Evolutionary conservation across 2,113 vertebrate genomes (phyloP).

Genomic region (Platichthys stellatus): DNA sequence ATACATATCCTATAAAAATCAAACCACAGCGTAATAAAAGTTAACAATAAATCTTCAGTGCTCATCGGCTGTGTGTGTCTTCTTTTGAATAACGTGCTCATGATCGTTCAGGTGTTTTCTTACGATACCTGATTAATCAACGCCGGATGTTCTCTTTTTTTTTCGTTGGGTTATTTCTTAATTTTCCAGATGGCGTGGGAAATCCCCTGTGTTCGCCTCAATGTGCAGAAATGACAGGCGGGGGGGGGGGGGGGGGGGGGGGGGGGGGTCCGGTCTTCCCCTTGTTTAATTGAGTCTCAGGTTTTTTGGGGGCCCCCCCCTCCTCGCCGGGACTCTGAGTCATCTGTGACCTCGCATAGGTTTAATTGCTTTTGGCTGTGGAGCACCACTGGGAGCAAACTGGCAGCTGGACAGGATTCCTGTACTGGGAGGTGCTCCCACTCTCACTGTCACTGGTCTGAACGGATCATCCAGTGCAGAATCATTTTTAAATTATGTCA

Average conservation of each 20-base stretch:
- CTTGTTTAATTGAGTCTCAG: slow-evolving; percentile 61
- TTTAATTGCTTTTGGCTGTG: slow-evolving; percentile 68
- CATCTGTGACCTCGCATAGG: slow-evolving; percentile 54
- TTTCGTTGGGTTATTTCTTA: not conserved
- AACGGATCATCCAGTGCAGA: not conserved
- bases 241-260: slow-evolving; percentile 33
- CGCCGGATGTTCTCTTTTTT: slow-evolving; percentile 35
- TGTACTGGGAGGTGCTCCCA: not conserved
- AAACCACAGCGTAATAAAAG: too few relatives aligned
- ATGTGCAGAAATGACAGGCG: slow-evolving; percentile 40
- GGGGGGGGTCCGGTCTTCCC: slow-evolving; percentile 29
- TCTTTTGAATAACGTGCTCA: not conserved
- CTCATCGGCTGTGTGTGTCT: too few relatives aligned
- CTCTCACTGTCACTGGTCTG: not conserved
- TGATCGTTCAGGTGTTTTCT: slow-evolving; percentile 30
- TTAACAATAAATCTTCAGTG: too few relatives aligned
- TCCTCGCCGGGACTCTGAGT: slow-evolving; percentile 58
- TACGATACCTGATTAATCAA: slow-evolving; percentile 34
- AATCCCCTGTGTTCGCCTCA: slow-evolving; percentile 32
- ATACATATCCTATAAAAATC: too few relatives aligned
- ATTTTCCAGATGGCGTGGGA: slow-evolving; percentile 66
- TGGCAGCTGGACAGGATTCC: slow-evolving; percentile 60
- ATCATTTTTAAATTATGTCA: too few relatives aligned
- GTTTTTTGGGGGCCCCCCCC: slow-evolving; percentile 48
- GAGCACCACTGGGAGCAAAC: slow-evolving; percentile 49